Evolutionary conservation across 1,140 invertebrate species (phyloP), one percentile per base, ranked within the genome.

Genomic region (Bombus confusus): DNA sequence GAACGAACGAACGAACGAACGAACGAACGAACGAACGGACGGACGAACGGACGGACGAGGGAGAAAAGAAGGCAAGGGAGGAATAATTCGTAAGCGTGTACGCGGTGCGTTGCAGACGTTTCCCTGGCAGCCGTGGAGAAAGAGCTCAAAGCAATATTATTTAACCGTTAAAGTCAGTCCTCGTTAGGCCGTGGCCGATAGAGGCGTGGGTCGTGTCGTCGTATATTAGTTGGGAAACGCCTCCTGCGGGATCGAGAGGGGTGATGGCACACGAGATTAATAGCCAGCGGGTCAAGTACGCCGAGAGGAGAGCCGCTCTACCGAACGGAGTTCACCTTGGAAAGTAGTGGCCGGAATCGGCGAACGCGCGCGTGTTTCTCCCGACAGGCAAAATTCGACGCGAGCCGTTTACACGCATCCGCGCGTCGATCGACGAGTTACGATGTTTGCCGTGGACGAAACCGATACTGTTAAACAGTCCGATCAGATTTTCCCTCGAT

Each of bases 121-220:
- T 43, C 41, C 31, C 37, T 39, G 57, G n/a, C 52, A 52, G 41
- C 28, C 71, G 73, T 71, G 79, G 72, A 80, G 75, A 88, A 79
- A 85, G 85, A 91, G 87, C 89, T 85, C 82, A 68, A 59, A 82
- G 87, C 87, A 92, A 92, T 93, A 93, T 93, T 93, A 93, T 93
- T 93, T 93, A 93, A 93, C 92, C 92, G 92, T 93, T 93, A 93
- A 93, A 93, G 92, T 93, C 92, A 92, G 91, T 92, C 89, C 92
- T 93, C 91, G 92, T 93, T 93, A 93, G 91, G 81, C 72, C 82
- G 79, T 86, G 87, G 83, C 88, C 92, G 92, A 93, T 93, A 93
- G 91, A 93, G 92, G 92, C 92, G 92, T 93, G 92, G 88, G 92
- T 90, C 90, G 91, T 91, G 92, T 92, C 92, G 91, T 93, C 92